Evolutionary conservation across 2,888 invertebrate genomes (phyloP), one percentile per base, ranked within the genome.

Genomic region (Drosophila rellima): DNA sequence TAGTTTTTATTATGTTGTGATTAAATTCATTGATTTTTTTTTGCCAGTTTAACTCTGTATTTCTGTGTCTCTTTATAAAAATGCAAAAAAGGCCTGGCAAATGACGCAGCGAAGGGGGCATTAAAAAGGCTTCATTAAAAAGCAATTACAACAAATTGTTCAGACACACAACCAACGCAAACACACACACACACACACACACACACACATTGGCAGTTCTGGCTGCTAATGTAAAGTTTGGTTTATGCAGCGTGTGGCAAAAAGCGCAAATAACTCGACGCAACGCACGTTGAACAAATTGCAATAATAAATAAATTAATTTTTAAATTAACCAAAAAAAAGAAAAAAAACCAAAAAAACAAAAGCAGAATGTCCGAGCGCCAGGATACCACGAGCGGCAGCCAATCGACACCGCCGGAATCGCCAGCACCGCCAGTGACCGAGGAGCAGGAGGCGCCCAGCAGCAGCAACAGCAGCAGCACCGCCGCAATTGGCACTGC

Each of bases 1-100:
- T 86, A 71, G 81, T 87, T 83, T 80, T 55, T 65, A 80, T 84
- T 78, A 78, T 55, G 61, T 74, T 81, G 57, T 52, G 48, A 48
- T 76, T 55, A 31, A 31, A 59, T 47, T 45, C n/a, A n/a, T 44
- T 54, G 31, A 51, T 29, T 45, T 26, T 54, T 45, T 20, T 59
- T 62, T 48, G 50, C 35, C 35, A 48, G 44, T 57, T 1, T 47
- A 18, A n/a, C n/a, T n/a, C n/a, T 20, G 39, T 48, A 48, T 31
- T 39, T 50, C 13, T 39, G 11, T 20, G n/a, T 20, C 23, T 55
- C 40, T 18, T 40, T 18, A 37, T 7, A 11, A 11, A 1, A 4
- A 40, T 18, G 40, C 18, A 11, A 13, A 13, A 13, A 18, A 40
- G 2, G 5, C n/a, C 6, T 13, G 20, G 18, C 7, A 7, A 31